Base-by-base conservation (phyloP, 2,888 invertebrate species). In the Pyrochroa serraticornis region DNA sequence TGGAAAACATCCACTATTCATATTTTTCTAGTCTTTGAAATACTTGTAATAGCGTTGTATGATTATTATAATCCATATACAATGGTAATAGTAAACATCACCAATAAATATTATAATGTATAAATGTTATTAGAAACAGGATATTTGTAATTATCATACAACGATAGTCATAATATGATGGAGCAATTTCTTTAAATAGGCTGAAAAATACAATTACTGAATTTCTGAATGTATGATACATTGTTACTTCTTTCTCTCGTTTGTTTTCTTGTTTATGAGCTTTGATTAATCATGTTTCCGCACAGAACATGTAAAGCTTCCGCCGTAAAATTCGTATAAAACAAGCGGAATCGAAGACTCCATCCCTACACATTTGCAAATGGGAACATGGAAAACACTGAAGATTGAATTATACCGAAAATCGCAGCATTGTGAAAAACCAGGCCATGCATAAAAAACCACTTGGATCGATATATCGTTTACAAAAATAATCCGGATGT, bases 391-490 rank as follows among this genome's bases (percentile, higher is more conserved):
- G 56, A 60, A 63, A 63, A 62, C 60, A 55, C 13, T 48, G 50
- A 56, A 61, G 64, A 65, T 65, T 63, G 61, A 65, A 67, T 67
- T 65, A 67, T 63, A 50, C 54, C 36, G 42, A 38, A 57, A 59
- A 60, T 48, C 53, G 51, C 35, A 47, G 58, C 42, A 47, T 60
- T 60, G 53, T 60, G 51, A 54, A 51, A 62, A 22, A 62, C 33
- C 62, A 60, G 63, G 63, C 63, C 66, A 57, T 62, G 63, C 60
- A 66, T 63, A 60, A 59, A 54, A 57, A 63, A 52, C 30, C 48
- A 54, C 48, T 58, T 39, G 50, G 49, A 66, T 66, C 66, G 59
- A 64, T 65, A 63, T 54, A 68, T 66, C 62, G 62, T 58, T 63
- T 61, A 60, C 65, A 36, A 45, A 64, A 64, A 63, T 64, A 65